Evolutionary conservation across 2,113 vertebrate species (phyloP), one percentile per base, ranked within the genome.

Genomic region (Erythrolamprus reginae): DNA sequence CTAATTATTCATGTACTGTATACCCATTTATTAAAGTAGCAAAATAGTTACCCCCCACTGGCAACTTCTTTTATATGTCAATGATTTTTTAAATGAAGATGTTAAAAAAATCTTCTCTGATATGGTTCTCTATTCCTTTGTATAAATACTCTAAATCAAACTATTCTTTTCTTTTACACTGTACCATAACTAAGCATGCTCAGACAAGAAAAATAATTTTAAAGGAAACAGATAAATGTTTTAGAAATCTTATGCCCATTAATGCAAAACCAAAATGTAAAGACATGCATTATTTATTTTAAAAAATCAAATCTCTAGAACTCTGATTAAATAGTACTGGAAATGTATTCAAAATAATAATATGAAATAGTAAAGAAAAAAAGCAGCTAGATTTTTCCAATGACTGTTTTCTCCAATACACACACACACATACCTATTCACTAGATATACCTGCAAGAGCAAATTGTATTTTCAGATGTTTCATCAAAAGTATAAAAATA

Each of bases 1-100:
- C 82, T 3, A 95, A 96, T 96, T 96, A 97, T 96, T 96, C 95
- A 96, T n/a, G n/a, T n/a, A n/a, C n/a, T 93, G 82, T 90, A 95
- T 47, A 96, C 4, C 56, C 94, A 92, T 95, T 96, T 95, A 96
- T 93, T 94, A 96, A 96, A 92, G 91, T 92, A 89, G 90, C 28
- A 96, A 93, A 93, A 94, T 89, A 90, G 95, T 96, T 93, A 93
- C 89, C 92, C 89, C 82, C 61, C 38, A 87, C 24, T 56, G 86
- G 61, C 86, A 94, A 15, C 88, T 88, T 92, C 91, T 95, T 93
- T 82, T 51, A 89, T 55, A 6, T 93, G 92, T 96, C 94, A 94
- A 58, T n/a, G n/a, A n/a, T n/a, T n/a, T n/a, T n/a, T n/a, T n/a
- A n/a, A n/a, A n/a, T n/a, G n/a, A n/a, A n/a, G n/a, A n/a, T n/a